Conservation (phyloP, 2,888 invertebrate species). For the Melanophora roralis region DNA sequence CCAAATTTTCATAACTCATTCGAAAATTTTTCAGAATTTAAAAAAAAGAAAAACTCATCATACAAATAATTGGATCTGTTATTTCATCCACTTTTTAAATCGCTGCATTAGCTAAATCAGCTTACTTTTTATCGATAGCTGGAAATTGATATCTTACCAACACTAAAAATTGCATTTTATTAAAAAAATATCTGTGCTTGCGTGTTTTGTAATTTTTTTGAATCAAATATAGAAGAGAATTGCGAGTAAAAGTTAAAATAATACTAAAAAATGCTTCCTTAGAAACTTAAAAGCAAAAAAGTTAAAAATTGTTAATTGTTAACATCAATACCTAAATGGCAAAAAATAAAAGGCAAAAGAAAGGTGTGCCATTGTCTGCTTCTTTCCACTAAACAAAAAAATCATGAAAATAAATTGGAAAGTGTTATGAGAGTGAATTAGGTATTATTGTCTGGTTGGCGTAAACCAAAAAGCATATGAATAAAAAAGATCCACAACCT, state of each 20-base stretch:
- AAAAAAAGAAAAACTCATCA: too few species aligned
- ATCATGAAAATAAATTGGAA: slow-evolving; percentile 59
- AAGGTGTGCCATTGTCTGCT: slow-evolving; percentile 60
- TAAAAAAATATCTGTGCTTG: slow-evolving; percentile 13
- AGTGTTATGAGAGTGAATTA: slow-evolving; percentile 52
- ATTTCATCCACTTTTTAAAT: too few species aligned
- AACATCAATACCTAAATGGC: background rate
- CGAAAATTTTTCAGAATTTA: too few species aligned
- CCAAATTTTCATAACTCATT: too few species aligned
- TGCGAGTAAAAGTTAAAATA: slow-evolving; percentile 1
- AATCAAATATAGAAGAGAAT: background rate
- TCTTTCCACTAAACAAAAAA: slow-evolving; percentile 42
- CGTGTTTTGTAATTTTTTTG: slow-evolving; percentile 34
- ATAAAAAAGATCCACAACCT: slow-evolving; percentile 35
- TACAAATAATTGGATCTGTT: too few species aligned
- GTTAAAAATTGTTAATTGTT: background rate
- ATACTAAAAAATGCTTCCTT: background rate
- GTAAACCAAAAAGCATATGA: slow-evolving; percentile 39
- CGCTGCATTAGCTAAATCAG: background rate
- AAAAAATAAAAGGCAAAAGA: slow-evolving; percentile 47
- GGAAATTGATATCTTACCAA: slow-evolving; percentile 30
- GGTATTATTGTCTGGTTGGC: slow-evolving; percentile 62
- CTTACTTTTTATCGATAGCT: slow-evolving; percentile 43
- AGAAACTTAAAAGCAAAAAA: background rate
- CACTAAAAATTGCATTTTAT: slow-evolving; percentile 46